Conservation (phyloP, 2,113 vertebrate species). For the Hypocryptadius cinnamomeus region DNA sequence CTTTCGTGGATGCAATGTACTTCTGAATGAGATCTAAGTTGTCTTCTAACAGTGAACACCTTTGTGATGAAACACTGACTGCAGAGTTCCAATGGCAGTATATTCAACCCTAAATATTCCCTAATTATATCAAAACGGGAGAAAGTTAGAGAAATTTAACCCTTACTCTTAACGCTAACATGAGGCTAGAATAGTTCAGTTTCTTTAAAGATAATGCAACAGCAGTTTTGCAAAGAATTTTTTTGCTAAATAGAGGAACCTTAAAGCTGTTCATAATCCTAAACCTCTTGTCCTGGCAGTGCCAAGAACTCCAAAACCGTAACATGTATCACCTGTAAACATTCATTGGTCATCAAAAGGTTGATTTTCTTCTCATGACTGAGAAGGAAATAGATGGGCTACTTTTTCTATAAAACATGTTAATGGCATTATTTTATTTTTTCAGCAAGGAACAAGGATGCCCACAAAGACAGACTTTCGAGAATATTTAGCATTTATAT, state of each 20-base stretch:
- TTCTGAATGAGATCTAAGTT: neutral
- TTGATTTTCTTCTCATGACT: neutral
- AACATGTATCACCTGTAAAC: neutral
- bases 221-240: neutral
- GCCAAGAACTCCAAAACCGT: neutral
- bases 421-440: neutral
- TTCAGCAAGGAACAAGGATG: neutral
- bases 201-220: neutral
- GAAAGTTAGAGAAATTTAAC: neutral
- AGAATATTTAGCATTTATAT: neutral
- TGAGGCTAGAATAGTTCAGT: neutral
- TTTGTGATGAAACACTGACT: neutral
- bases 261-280: neutral
- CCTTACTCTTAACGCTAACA: neutral
- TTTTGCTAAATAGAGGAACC: neutral
- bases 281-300: neutral
- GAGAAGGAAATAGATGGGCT: neutral
- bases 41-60: neutral
- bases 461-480: neutral
- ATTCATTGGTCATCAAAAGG: neutral
- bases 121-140: neutral
- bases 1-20: fast-evolving
- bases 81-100: neutral
- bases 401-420: neutral
- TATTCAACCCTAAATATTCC: neutral